phyloP scores from a whole-genome alignment of 2,888 invertebrate genomes.

The Xestoiulus laeticollis region DNA sequence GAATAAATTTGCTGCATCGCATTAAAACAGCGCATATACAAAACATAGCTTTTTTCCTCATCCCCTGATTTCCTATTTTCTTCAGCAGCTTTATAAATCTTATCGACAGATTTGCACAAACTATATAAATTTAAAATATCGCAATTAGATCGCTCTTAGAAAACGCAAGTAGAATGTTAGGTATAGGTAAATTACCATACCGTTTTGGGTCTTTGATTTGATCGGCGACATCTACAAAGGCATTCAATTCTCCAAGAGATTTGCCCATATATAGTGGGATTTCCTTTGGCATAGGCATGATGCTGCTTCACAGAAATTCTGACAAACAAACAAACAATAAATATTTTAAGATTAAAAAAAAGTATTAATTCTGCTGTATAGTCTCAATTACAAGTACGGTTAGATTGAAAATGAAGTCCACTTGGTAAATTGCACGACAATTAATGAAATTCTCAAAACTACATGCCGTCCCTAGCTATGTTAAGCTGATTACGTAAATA shows the following conservation, averaged over 20 bases:
- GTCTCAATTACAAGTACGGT: no score
- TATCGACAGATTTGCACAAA: conserved; percentile 32
- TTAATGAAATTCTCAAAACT: no score
- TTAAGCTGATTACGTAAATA: no score
- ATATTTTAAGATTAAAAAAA: neutral
- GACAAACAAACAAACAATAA: neutral
- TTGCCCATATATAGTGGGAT: conserved; percentile 1
- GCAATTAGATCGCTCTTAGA: neutral
- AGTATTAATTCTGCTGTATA: no score
- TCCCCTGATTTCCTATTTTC: conserved; percentile 41
- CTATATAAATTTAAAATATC: neutral
- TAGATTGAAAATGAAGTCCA: neutral
- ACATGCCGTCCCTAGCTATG: no score
- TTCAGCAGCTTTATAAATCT: conserved; percentile 49
- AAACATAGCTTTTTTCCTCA: conserved; percentile 54
- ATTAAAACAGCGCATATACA: conserved; percentile 51
- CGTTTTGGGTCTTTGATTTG: conserved; percentile 28
- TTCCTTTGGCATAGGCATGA: neutral
- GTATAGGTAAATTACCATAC: neutral
- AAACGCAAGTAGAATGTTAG: neutral
- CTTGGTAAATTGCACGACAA: no score
- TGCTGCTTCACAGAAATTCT: neutral
- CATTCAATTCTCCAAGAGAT: neutral
- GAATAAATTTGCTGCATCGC: neutral
- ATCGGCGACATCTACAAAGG: neutral